Evolutionary conservation across 1,140 invertebrate genomes (phyloP).

Genomic region (Lepidurus couesii): DNA sequence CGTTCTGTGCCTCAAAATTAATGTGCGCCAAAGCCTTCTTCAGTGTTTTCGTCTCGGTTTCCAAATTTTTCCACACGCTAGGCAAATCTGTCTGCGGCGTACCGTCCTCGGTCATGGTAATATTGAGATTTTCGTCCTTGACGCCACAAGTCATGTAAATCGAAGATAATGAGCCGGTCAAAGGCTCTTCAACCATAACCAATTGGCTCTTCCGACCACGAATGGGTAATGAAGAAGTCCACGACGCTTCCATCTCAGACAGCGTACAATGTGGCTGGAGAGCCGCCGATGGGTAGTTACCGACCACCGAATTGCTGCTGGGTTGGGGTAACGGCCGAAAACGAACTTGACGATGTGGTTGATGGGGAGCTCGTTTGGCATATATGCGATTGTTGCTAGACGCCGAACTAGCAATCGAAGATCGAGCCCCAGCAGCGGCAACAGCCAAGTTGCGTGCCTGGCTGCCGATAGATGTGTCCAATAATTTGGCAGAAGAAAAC

Average conservation of each 20-base stretch:
- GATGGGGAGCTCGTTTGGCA: background rate
- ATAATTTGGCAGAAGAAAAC: constrained; percentile 25
- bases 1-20: constrained; percentile 36
- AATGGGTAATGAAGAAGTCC: constrained; percentile 14
- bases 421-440: background rate
- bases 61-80: constrained; percentile 17
- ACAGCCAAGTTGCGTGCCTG: background rate
- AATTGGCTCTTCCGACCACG: constrained; percentile 6
- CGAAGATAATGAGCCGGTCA: background rate
- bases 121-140: constrained; percentile 8
- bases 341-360: background rate
- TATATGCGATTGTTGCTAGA: constrained; percentile 7
- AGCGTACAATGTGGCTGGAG: constrained; percentile 28
- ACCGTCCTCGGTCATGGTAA: background rate
- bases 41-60: constrained; percentile 28
- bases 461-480: background rate
- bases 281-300: background rate
- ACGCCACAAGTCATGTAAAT: constrained; percentile 16
- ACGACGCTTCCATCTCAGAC: constrained; percentile 26
- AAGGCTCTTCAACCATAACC: background rate
- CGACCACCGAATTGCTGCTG: constrained; percentile 4
- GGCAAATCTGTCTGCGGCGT: background rate
- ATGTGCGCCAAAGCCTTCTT: constrained; percentile 35
- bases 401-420: background rate
- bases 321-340: constrained; percentile 10